Base-by-base conservation (phyloP, 2,888 invertebrate genomes). In the Chloroclystis v-ata region DNA sequence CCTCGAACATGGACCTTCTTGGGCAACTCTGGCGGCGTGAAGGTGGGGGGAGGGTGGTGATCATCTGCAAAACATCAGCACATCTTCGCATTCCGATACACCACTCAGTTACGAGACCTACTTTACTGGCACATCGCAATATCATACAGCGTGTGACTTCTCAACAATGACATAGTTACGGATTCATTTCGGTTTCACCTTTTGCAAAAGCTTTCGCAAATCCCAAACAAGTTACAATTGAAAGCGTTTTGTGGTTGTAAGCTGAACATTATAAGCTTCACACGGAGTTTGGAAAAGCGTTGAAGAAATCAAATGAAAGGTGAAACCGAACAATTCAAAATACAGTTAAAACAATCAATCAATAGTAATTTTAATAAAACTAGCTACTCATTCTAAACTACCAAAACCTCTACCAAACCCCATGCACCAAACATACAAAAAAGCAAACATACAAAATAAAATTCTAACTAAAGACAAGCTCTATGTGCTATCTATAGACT, bases 21-120 rank as follows among this genome's bases (percentile, higher is more conserved):
- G 92, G 97, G 97, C 92, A 97, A 95, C 94, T 97, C 97, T 92
- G 97, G 97, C 92, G 97, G 97, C 91, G 97, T 97, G 92, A 96
- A 97, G 91, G 97, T 96, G 90, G 97, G 96, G 91, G 96, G 95
- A 93, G 95, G 95, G 91, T 95, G 95, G 93, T 95, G 95, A 91
- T 96, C 96, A 95, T 96, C 96, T 96, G 95, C 91, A 95, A 95
- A 92, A 92, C 89, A 92, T 92, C 90, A 90, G 90, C 91, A 89
- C 89, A 90, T 78, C 88, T 89, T 89, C 89, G 89, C 89, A 89
- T 89, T 89, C 89, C 86, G 70, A 73, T 80, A 86, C 86, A 84
- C 83, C 86, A 84, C 77, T 82, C 68, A 81, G 68, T 78, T 75
- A 76, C 72, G 73, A 67, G 64, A 74, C 75, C 71, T 78, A 80